phyloP scores from a whole-genome alignment of 2,888 invertebrate species.

The Drosophila kuntzei region DNA sequence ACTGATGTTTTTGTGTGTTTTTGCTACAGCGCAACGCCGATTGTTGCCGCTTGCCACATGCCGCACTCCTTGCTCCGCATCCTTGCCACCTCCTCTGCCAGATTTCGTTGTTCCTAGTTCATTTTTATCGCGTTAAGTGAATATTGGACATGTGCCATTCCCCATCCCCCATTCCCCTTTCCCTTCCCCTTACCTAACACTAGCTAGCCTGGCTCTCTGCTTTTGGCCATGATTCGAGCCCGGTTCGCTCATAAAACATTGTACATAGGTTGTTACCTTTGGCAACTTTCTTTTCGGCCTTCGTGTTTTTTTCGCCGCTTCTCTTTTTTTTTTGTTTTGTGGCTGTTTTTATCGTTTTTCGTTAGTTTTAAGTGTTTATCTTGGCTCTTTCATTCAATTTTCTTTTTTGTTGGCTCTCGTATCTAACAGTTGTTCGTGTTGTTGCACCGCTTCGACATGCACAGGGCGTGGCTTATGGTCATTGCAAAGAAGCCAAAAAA shows the following conservation, averaged over 20 bases:
- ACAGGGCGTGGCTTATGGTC: conserved; percentile 85
- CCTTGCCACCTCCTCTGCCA: conserved; percentile 48
- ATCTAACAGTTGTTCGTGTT: conserved; percentile 77
- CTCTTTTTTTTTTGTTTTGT: conserved; percentile 26
- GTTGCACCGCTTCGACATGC: conserved; percentile 74
- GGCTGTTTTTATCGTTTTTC: conserved; percentile 69
- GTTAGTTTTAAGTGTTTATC: conserved; percentile 79
- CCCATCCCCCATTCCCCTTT: background rate
- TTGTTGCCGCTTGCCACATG: conserved; percentile 40
- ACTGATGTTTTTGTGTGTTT: conserved; percentile 79
- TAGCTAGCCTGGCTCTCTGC: conserved; percentile 5
- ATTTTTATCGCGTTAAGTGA: conserved; percentile 81
- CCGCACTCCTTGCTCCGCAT: background rate
- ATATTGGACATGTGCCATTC: conserved; percentile 77
- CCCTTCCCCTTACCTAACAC: background rate
- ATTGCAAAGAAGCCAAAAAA: conserved; percentile 59
- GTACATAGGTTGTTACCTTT: conserved; percentile 71
- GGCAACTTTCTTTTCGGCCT: conserved; percentile 67
- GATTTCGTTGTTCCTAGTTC: conserved; percentile 79
- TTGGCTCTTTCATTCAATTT: conserved; percentile 77
- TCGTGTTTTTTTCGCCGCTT: conserved; percentile 45
- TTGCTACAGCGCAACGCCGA: conserved; percentile 50
- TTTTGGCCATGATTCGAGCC: conserved; percentile 21
- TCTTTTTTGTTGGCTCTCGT: conserved; percentile 57
- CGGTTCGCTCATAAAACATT: conserved; percentile 59